Conservation (phyloP, 2,797 vertebrate genomes). For the Antennarius maculatus region DNA sequence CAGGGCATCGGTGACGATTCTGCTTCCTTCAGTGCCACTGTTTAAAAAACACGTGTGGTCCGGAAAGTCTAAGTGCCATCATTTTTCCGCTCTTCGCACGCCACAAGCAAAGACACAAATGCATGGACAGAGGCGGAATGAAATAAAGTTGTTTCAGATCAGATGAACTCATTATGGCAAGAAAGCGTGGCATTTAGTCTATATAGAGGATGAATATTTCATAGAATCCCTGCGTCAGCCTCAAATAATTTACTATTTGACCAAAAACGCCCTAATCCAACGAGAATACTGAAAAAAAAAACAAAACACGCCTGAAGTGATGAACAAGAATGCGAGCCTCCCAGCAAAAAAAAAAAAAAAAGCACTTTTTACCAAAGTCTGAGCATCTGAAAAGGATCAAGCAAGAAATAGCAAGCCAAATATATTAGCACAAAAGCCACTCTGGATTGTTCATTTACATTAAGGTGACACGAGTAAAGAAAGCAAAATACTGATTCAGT, state of each 20-base stretch:
- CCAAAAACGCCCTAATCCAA: neutral
- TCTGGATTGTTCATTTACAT: neutral
- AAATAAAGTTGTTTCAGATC: neutral
- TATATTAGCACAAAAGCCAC: conserved; percentile 4
- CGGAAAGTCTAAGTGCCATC: no score
- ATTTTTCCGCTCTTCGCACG: conserved; percentile 1
- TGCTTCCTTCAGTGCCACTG: neutral
- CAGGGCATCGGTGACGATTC: neutral
- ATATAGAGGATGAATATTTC: neutral
- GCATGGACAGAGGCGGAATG: neutral
- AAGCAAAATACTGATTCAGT: conserved; percentile 1
- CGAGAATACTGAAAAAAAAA: neutral
- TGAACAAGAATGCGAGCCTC: neutral
- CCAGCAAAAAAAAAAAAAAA: neutral
- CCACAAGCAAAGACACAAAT: conserved; percentile 8
- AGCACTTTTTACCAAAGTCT: conserved; percentile 7
- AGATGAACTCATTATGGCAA: neutral
- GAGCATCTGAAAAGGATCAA: neutral
- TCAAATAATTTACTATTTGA: neutral
- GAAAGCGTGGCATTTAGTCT: neutral
- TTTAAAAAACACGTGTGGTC: no score
- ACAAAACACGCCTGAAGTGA: conserved; percentile 11
- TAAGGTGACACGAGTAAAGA: no score
- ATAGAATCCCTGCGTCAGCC: neutral
- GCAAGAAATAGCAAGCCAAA: neutral